Base-by-base conservation (phyloP, 2,888 invertebrate genomes). In the Dromius quadrimaculatus region DNA sequence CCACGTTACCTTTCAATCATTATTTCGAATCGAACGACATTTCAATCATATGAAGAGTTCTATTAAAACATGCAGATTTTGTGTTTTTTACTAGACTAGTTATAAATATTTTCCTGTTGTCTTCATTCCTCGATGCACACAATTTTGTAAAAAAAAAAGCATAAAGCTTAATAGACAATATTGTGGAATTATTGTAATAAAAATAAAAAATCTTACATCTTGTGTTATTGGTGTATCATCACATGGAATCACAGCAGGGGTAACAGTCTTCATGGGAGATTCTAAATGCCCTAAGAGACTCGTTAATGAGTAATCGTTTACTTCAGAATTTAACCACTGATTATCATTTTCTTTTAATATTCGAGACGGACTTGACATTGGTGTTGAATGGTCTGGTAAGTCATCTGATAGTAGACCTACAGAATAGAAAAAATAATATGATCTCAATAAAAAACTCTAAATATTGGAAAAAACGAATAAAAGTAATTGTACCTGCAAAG, bases 271-370 rank as follows among this genome's bases (percentile, higher is more conserved):
- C 71, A 85, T 79, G 0, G 89, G 89, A 0, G 90, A 91, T 78
- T 94, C 94, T 74, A 94, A 85, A 77, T 93, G 92, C 0, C 91
- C 91, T 64, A 95, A 85, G 79, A 95, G 89, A 82, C 93, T 93
- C 81, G 93, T 93, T 61, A 95, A 85, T 3, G 94, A 95, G 83
- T 94, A 92, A 83, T 95, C 95, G 66, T 89, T 90, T 50, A 91
- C 92, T 79, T 93, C 90, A 59, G 89, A 87, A 77, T 88, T 90
- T 32, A 92, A 84, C 92, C 92, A 92, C 66, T 87, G 86, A 74
- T 87, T 86, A 75, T 89, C 90, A 54, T 87, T 86, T 75, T 90
- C 90, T 72, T 88, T 87, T 71, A 91, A 82, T 75, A 91, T 83
- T 43, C 88, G 85, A 62, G 90, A 89, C 9, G 91, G 91, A 17